A percentile compares a stretch with the other conserved stretches of the same genome.
These are phyloP conservation scores for Himalopsyche tibetana DNA, from an alignment of 2,888 invertebrate species.

Conservation along the genomic window DNA sequence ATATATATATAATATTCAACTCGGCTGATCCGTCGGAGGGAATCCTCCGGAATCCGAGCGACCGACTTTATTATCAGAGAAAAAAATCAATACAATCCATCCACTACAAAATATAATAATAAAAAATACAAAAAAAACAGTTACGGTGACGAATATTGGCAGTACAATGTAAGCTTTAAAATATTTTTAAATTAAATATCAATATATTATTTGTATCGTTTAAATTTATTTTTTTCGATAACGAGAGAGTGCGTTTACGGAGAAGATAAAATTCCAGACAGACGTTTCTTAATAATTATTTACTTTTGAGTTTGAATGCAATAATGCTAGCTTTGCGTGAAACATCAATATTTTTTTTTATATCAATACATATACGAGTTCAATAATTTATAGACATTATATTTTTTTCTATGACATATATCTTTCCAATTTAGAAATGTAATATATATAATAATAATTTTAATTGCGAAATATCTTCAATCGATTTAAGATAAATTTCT, in stretches of 20 bases:
- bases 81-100: slow-evolving; percentile 59
- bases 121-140: slow-evolving; percentile 55
- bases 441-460: slow-evolving; percentile 55
- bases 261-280: slow-evolving; percentile 45
- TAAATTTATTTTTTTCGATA: slow-evolving; percentile 53
- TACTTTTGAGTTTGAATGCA: slow-evolving; percentile 18
- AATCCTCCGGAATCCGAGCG: background rate
- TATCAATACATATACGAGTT: slow-evolving; percentile 51
- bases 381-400: slow-evolving; percentile 58
- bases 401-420: slow-evolving; percentile 55
- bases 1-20: background rate
- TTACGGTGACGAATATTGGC: slow-evolving; percentile 56
- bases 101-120: slow-evolving; percentile 45
- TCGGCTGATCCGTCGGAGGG: background rate
- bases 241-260: slow-evolving; percentile 53
- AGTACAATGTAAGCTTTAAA: slow-evolving; percentile 60
- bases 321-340: slow-evolving; percentile 52
- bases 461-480: slow-evolving; percentile 57
- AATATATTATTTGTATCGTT: slow-evolving; percentile 48
- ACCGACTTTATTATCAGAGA: slow-evolving; percentile 59
- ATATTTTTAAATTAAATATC: slow-evolving; percentile 55
- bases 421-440: slow-evolving; percentile 59
- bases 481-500: slow-evolving; percentile 51
- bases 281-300: slow-evolving; percentile 36
- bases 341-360: slow-evolving; percentile 50